Evolutionary conservation across 2,888 invertebrate genomes (phyloP), one percentile per base, ranked within the genome.

Genomic region (Ophion ellenae): DNA sequence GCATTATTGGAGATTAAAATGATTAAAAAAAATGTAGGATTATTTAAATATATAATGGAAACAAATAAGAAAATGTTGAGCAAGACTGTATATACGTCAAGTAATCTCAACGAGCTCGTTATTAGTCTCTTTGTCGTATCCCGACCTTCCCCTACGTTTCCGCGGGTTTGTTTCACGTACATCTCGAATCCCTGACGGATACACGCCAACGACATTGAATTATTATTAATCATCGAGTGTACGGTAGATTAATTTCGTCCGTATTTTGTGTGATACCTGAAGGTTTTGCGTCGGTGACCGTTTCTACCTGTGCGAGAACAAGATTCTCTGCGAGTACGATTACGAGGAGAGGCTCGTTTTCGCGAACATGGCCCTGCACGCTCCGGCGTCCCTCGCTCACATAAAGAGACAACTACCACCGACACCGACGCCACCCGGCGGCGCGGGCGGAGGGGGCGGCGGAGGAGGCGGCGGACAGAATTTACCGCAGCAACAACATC

Each of bases 231-330:
- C 9, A 47, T 59, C n/a, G 59, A 47, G 47, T 59, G n/a, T 2
- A 53, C 20, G 24, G 20, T 47, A 64, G 20, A 74, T 45, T 28
- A 47, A 57, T 45, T 9, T 71, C 28, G 28, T 47, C 17, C 59
- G 79, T 59, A 14, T 10, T 36, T 71, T 87, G 77, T 89, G 86
- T 92, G 92, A 83, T 79, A 14, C 36, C 14, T 96, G 3, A 78
- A 99, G 99, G 95, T 99, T 99, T 95, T 99, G 99, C 95, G 99
- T 99, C 66, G 99, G 99, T 53, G 99, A 99, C 94, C 96, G 98
- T 88, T 99, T 99, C 95, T 99, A 99, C 95, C 95, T 99, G 90
- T 98, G 98, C 95, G 99, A 99, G 95, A 99, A 99, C 95, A 98
- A 99, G 95, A 99, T 99, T 90, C 96, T 99, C 78, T 99, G 99